phyloP scores from a whole-genome alignment of 2,888 invertebrate genomes.

The Lagria hirta region DNA sequence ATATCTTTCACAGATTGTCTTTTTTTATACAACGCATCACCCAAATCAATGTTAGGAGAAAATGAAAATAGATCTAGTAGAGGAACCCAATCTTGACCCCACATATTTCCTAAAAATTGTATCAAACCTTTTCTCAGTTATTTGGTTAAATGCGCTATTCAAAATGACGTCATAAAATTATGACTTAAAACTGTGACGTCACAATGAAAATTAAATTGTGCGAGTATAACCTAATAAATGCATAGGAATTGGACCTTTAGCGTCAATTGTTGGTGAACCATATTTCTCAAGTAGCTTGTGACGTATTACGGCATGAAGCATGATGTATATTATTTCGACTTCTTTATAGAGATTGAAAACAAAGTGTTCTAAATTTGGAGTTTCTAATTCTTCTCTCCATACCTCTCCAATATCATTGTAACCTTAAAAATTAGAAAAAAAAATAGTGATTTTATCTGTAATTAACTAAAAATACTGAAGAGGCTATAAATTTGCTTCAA shows the following conservation, averaged over 20 bases:
- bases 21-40: conserved; percentile 56
- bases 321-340: conserved; percentile 65
- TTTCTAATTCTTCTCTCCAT: conserved; percentile 69
- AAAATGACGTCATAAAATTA: too few species aligned
- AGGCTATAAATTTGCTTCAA: too few species aligned
- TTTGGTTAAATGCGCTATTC: too few species aligned
- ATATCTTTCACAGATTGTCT: conserved; percentile 63
- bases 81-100: conserved; percentile 71
- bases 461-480: too few species aligned
- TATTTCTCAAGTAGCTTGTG: conserved; percentile 61
- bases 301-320: conserved; percentile 73
- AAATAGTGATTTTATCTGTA: too few species aligned
- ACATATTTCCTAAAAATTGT: conserved; percentile 62
- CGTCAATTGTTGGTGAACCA: conserved; percentile 57
- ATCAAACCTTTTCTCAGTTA: too few species aligned
- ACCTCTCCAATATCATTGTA: conserved; percentile 64
- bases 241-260: conserved; percentile 64
- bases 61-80: conserved; percentile 61
- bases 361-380: conserved; percentile 58
- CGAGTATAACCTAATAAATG: conserved; percentile 64
- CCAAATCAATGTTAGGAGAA: conserved; percentile 53
- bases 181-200: too few species aligned
- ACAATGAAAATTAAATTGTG: too few species aligned
- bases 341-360: conserved; percentile 59
- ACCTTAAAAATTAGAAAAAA: conserved; percentile 51